Evolutionary conservation across 1,140 invertebrate genomes (phyloP), one percentile per base, ranked within the genome.

Genomic region (Fopius arisanus): DNA sequence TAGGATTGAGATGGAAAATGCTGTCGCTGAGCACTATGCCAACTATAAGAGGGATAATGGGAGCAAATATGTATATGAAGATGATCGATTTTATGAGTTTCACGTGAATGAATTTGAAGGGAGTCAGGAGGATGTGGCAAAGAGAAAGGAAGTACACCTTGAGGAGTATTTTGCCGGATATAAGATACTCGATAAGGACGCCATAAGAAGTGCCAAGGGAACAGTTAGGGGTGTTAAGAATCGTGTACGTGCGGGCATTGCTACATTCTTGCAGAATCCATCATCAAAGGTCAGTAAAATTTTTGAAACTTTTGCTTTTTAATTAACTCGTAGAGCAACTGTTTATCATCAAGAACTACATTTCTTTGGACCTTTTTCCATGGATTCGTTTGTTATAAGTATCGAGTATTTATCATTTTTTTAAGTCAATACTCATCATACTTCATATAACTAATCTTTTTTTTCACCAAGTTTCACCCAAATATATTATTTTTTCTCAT

Each of bases 171-270:
- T 96, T 81, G 95, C 93, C 0, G 95, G 95, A 3, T 92, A 92
- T 77, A 94, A 93, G 86, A 94, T 95, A 83, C 92, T 93, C 75
- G 90, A 94, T 67, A 90, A 88, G 59, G 91, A 92, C 81, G 94
- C 95, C 66, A 96, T 97, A 82, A 90, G 92, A 77, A 98, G 96
- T 89, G 92, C 94, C 73, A 95, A 95, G 83, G 96, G 96, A 31
- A 97, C 96, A 2, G 94, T 98, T 70, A 90, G 96, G 19, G 96
- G 96, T 62, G 96, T 97, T 59, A 96, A 96, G 88, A 98, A 98
- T 89, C 90, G 96, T 78, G 97, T 98, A 23, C 89, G 96, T 78
- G 96, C 96, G 66, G 96, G 96, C 75, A 98, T 98, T 79, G 96
- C 95, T 14, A 97, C 96, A 4, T 98, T 98, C 86, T 90, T 97